These are phyloP conservation scores for Tethya wilhelma DNA, from an alignment of 37 sponge, comb jelly and placozoan species.

Conservation along the genomic window DNA sequence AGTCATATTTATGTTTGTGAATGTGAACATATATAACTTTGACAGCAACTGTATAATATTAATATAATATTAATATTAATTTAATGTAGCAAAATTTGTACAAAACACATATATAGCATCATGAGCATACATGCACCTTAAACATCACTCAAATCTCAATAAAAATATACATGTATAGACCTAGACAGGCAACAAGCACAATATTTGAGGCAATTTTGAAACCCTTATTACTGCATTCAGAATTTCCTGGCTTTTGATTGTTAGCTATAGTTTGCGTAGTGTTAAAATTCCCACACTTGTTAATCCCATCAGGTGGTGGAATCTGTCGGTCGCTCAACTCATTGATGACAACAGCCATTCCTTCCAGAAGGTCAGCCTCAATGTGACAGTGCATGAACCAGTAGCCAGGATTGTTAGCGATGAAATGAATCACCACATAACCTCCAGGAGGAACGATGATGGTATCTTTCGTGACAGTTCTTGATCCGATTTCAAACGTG, in stretches of 20 bases:
- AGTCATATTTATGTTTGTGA: too few relatives aligned
- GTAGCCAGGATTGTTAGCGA: constrained; percentile 84
- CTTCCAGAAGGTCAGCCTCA: constrained; percentile 75
- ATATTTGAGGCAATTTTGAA: too few relatives aligned
- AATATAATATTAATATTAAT: too few relatives aligned
- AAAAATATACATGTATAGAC: constrained; percentile 4
- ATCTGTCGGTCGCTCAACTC: constrained; percentile 23
- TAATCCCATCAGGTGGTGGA: constrained; percentile 42
- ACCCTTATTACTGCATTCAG: too few relatives aligned
- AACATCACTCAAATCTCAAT: neutral
- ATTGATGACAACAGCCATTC: constrained; percentile 80
- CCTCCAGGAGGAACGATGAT: constrained; percentile 87
- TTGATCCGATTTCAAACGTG: neutral
- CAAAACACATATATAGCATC: too few relatives aligned
- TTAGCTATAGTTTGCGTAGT: too few relatives aligned
- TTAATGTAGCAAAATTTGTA: too few relatives aligned
- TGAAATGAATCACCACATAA: constrained; percentile 74
- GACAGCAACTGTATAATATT: too few relatives aligned
- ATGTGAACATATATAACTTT: too few relatives aligned
- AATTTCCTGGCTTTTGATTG: too few relatives aligned
- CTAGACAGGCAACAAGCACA: too few relatives aligned
- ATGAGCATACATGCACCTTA: too few relatives aligned
- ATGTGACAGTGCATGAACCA: constrained; percentile 96
- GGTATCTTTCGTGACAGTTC: constrained; percentile 78
- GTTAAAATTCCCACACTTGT: constrained; percentile 27